phyloP scores from a whole-genome alignment of 2,888 invertebrate genomes.

The Caradrina clavipalpis region DNA sequence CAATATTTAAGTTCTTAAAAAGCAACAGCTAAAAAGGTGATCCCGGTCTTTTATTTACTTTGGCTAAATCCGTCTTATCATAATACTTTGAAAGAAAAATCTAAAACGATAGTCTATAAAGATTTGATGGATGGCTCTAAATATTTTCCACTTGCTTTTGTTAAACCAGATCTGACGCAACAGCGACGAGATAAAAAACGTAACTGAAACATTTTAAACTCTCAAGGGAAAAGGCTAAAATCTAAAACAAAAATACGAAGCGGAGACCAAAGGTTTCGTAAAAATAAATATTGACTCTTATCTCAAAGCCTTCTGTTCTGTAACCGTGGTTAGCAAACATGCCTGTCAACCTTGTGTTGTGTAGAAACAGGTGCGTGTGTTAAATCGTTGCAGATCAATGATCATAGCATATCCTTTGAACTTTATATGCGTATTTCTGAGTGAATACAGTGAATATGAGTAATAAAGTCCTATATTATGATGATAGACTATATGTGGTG shows the following conservation, averaged over 20 bases:
- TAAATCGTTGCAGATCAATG: slow-evolving; percentile 58
- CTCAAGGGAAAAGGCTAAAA: slow-evolving; percentile 26
- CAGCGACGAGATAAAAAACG: slow-evolving; percentile 28
- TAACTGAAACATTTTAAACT: slow-evolving; percentile 29
- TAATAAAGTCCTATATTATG: not conserved
- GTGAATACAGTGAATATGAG: not conserved
- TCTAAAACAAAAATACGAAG: slow-evolving; percentile 39
- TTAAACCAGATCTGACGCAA: slow-evolving; percentile 31
- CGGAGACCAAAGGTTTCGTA: slow-evolving; percentile 30
- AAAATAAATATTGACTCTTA: slow-evolving; percentile 51
- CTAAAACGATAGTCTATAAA: slow-evolving; percentile 13
- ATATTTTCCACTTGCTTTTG: slow-evolving; percentile 16
- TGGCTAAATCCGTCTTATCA: slow-evolving; percentile 22
- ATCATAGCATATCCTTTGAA: slow-evolving; percentile 32
- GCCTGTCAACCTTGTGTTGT: slow-evolving; percentile 22
- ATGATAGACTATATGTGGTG: not conserved
- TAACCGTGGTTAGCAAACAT: slow-evolving; percentile 46
- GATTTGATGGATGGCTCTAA: slow-evolving; percentile 24
- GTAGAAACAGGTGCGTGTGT: slow-evolving; percentile 39
- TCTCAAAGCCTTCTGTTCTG: slow-evolving; percentile 45
- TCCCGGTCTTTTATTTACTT: slow-evolving; percentile 8
- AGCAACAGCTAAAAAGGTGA: not conserved
- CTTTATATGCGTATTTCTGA: not conserved
- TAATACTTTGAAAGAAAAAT: slow-evolving; percentile 23
- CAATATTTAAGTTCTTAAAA: slow-evolving; percentile 7